These are phyloP conservation scores for Syrista parreyssii DNA, from an alignment of 2,888 invertebrate species.

Conservation along the genomic window DNA sequence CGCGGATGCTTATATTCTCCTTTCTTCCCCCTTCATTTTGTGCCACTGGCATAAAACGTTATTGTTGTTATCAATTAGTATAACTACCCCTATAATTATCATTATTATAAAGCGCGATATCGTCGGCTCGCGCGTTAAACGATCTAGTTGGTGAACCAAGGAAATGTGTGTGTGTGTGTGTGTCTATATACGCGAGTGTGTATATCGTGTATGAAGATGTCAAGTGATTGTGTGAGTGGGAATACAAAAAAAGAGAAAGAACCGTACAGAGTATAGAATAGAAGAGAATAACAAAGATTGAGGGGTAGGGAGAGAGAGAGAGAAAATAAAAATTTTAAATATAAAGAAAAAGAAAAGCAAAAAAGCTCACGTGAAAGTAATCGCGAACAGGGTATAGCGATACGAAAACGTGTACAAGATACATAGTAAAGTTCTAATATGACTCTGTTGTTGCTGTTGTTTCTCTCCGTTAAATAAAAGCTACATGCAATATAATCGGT, in stretches of 20 bases:
- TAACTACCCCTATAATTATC: too few relatives aligned
- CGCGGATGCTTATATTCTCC: not conserved
- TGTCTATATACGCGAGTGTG: conserved; percentile 28
- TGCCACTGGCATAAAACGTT: too few relatives aligned
- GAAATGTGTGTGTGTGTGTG: conserved; percentile 31
- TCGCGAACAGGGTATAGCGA: too few relatives aligned
- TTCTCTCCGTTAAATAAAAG: conserved; percentile 39
- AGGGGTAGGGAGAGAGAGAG: conserved; percentile 26
- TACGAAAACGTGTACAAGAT: too few relatives aligned
- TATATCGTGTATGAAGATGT: conserved; percentile 23
- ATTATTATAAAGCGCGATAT: too few relatives aligned
- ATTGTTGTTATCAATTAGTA: too few relatives aligned
- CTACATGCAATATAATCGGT: conserved; percentile 37
- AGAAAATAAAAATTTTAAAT: conserved; percentile 13
- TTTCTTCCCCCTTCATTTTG: conserved; percentile 3
- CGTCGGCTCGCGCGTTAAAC: too few relatives aligned
- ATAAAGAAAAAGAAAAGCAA: not conserved
- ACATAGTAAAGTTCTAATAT: not conserved
- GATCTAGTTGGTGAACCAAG: too few relatives aligned
- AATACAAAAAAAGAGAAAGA: not conserved
- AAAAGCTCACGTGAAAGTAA: too few relatives aligned
- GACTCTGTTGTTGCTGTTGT: conserved; percentile 11
- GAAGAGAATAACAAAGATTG: conserved; percentile 18
- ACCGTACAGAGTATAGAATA: too few relatives aligned
- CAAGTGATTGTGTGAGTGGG: too few relatives aligned